Percentiles rank a stretch among this genome's conserved stretches.
Conservation (phyloP, 2,888 invertebrate species). For the Muschampia plurimacula region DNA sequence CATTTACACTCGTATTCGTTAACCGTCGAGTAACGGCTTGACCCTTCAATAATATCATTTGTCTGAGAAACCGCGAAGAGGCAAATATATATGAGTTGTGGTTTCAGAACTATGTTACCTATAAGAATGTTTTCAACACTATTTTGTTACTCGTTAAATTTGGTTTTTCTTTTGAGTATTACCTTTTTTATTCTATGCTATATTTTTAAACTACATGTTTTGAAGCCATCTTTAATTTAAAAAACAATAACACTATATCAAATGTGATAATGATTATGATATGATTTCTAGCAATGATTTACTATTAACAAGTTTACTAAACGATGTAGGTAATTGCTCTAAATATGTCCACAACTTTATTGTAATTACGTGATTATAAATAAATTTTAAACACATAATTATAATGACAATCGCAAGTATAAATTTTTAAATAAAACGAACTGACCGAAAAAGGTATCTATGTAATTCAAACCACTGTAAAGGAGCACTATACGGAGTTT, state of each 20-base stretch:
- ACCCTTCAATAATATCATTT: slow-evolving; percentile 28
- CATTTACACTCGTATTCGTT: not conserved
- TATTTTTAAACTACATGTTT: not conserved
- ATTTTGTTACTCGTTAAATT: slow-evolving; percentile 18
- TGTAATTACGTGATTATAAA: not conserved
- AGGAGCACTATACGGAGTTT: not conserved
- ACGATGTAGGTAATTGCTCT: too few relatives aligned
- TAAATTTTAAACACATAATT: too few relatives aligned
- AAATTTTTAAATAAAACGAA: too few relatives aligned
- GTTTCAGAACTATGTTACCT: slow-evolving; percentile 14
- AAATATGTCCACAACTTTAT: not conserved
- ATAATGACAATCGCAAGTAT: too few relatives aligned
- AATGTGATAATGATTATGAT: too few relatives aligned
- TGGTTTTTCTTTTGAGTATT: not conserved
- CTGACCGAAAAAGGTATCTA: too few relatives aligned
- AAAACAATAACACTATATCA: too few relatives aligned
- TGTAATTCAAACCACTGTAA: not conserved
- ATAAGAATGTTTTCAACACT: slow-evolving; percentile 16
- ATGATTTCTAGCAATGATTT: too few relatives aligned
- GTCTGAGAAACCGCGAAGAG: slow-evolving; percentile 18
- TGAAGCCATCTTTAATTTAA: too few relatives aligned
- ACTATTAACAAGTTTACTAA: too few relatives aligned
- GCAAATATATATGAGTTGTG: slow-evolving; percentile 10
- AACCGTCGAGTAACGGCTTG: not conserved
- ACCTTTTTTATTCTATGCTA: not conserved